Conservation (phyloP, 2,797 vertebrate species). For the Thripadectes ignobilis region DNA sequence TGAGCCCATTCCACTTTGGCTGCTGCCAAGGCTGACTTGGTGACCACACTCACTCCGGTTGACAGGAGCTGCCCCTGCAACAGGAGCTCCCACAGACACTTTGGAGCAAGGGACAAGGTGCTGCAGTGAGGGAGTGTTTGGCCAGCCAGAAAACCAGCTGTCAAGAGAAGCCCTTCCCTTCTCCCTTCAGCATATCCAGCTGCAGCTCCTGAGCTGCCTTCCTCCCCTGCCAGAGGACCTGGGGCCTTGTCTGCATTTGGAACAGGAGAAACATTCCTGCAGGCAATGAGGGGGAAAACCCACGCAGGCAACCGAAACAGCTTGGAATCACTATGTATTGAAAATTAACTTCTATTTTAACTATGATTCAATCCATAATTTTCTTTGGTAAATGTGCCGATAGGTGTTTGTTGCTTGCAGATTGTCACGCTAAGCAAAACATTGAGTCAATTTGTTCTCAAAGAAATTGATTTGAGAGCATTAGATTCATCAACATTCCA, state of each 20-base stretch:
- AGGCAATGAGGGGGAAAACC: neutral
- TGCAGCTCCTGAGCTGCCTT: accelerated
- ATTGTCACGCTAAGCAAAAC: conserved; percentile 19
- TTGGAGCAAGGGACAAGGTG: neutral
- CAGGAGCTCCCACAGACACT: neutral
- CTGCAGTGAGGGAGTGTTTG: neutral
- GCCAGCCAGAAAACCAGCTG: neutral
- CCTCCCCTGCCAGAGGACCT: neutral
- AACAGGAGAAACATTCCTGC: neutral
- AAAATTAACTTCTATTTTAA: conserved; percentile 26
- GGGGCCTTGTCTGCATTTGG: neutral
- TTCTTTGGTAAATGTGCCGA: conserved; percentile 8
- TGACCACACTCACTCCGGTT: accelerated
- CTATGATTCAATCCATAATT: conserved; percentile 29
- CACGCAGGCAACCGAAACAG: neutral
- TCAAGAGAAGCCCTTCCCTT: neutral
- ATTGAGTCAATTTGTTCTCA: conserved; percentile 23
- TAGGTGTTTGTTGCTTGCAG: neutral
- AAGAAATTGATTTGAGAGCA: conserved; percentile 9
- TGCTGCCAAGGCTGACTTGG: neutral
- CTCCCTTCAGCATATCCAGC: neutral
- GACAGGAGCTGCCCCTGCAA: neutral
- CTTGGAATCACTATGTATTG: neutral
- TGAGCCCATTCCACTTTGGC: neutral
- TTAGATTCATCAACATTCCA: neutral